phyloP scores from a whole-genome alignment of 2,113 vertebrate genomes.

The Psilopsiagon aymara region DNA sequence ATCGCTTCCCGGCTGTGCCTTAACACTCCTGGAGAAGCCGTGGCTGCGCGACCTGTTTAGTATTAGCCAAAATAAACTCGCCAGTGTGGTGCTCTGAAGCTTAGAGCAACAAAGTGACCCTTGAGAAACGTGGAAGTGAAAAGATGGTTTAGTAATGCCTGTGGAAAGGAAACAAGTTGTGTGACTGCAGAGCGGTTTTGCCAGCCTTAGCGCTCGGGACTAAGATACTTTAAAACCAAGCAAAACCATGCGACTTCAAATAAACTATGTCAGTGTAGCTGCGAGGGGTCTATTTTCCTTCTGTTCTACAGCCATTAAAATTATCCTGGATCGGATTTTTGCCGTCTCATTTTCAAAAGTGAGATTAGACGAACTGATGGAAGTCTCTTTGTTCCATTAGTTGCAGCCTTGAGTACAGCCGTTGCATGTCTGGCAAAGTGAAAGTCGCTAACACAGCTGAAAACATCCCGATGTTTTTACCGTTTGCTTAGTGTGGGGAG shows the following conservation, averaged over 20 bases:
- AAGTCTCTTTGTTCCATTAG: not conserved
- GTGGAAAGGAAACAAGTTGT: not conserved
- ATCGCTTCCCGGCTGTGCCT: not conserved
- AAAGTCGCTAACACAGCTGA: fast-evolving
- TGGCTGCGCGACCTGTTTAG: fast-evolving
- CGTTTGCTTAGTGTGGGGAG: fast-evolving
- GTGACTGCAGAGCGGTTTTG: fast-evolving
- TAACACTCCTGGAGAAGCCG: no score
- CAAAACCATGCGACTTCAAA: not conserved
- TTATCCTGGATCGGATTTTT: not conserved
- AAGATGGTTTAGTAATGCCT: fast-evolving
- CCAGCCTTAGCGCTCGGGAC: not conserved
- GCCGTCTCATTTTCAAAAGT: not conserved
- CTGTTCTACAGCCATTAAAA: not conserved
- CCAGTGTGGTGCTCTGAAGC: fast-evolving
- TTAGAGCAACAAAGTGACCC: not conserved
- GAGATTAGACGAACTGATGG: fast-evolving
- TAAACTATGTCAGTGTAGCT: not conserved
- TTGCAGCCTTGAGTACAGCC: not conserved
- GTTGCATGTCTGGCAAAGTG: fast-evolving
- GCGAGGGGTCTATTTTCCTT: not conserved
- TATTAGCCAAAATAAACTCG: not conserved
- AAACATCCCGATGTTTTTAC: fast-evolving
- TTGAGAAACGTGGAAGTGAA: not conserved
- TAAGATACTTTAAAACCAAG: not conserved